Conservation (phyloP, 2,888 invertebrate species). For the Cerastis rubricosa region DNA sequence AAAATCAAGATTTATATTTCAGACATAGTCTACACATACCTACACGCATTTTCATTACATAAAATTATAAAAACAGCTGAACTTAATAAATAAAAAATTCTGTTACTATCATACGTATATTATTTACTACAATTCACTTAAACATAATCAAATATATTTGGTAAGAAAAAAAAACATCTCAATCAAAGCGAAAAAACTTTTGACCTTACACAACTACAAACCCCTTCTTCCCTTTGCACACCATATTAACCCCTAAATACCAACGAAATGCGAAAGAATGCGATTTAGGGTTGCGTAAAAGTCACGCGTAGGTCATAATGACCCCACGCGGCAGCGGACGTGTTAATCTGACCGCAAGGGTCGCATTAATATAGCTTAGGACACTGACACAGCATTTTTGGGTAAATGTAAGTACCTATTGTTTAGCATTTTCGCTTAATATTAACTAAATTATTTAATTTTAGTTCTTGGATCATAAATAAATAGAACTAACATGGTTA, state of each 20-base stretch:
- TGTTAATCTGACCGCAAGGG: constrained; percentile 64
- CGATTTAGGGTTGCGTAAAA: constrained; percentile 50
- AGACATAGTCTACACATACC: neutral
- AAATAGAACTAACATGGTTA: no score
- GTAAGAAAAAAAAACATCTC: no score
- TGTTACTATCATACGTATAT: no score
- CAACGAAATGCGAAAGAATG: constrained; percentile 50
- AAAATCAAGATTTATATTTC: no score
- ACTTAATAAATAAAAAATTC: no score
- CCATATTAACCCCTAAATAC: constrained; percentile 40
- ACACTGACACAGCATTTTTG: constrained; percentile 46
- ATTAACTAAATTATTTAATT: neutral
- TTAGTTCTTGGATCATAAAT: neutral
- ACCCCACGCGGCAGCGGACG: constrained; percentile 48
- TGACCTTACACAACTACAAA: constrained; percentile 7
- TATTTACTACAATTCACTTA: no score
- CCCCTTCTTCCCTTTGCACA: constrained; percentile 6
- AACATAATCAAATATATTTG: neutral
- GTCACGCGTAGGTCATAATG: constrained; percentile 60
- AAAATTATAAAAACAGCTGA: neutral
- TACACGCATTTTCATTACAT: neutral
- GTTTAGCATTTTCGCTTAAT: constrained; percentile 4
- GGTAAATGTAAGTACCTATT: neutral
- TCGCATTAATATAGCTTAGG: constrained; percentile 53
- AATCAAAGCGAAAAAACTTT: neutral